Percentiles rank a stretch among this genome's conserved stretches.
phyloP scores from a whole-genome alignment of 2,888 invertebrate species.

The Venustoraphidia nigricollis region DNA sequence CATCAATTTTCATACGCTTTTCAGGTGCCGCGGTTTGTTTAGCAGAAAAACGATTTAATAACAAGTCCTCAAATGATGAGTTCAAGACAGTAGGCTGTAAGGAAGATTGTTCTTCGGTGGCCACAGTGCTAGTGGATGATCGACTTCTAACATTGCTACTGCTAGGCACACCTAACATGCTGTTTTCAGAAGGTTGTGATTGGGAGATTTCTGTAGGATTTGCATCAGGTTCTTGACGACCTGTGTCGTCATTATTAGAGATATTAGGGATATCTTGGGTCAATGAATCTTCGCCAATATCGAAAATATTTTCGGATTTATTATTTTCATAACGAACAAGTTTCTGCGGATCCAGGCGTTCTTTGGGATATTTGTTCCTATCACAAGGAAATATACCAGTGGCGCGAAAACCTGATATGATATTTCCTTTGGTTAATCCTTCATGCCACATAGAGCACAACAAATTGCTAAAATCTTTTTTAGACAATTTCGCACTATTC shows the following conservation, averaged over 20 bases:
- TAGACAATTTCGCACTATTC: constrained; percentile 3
- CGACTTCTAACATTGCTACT: no score
- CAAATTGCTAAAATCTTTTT: constrained; percentile 8
- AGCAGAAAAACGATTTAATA: no score
- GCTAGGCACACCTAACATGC: no score
- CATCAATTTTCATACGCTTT: no score
- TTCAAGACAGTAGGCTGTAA: not conserved
- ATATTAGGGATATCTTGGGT: not conserved
- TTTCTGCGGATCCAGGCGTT: constrained; percentile 3
- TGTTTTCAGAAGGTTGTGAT: no score
- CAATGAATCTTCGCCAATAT: not conserved
- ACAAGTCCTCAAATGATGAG: not conserved
- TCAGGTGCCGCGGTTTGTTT: no score
- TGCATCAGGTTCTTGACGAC: no score
- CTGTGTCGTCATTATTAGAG: no score
- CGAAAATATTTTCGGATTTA: not conserved
- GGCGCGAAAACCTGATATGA: constrained; percentile 5
- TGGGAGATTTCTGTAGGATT: no score
- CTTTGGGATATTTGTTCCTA: constrained; percentile 1
- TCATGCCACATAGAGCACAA: constrained; percentile 6
- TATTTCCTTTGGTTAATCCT: constrained; percentile 6
- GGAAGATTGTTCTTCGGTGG: no score
- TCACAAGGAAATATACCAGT: constrained; percentile 8
- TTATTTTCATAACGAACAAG: constrained; percentile 3
- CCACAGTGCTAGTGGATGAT: no score